Base-by-base conservation (phyloP, 2,888 invertebrate genomes). In the Eubasilissa splendida region DNA sequence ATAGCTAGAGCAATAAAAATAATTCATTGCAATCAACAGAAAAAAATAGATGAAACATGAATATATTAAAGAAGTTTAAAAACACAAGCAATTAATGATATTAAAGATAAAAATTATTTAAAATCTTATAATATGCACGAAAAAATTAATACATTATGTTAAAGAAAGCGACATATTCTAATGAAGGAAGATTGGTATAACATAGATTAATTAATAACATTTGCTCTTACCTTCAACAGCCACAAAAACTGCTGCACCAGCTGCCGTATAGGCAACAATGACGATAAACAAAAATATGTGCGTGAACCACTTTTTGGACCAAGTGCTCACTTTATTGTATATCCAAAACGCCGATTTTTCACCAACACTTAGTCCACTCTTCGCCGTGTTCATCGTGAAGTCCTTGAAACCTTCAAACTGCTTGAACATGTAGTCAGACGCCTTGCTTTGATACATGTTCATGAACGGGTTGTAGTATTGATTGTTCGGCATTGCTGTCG, bases 231-330 rank as follows among this genome's bases (percentile, higher is more conserved):
- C 94, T 91, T 97, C 97, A 66, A 97, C 90, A 76, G 93, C 91
- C 85, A 93, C 91, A 87, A 98, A 97, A 54, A 96, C 88, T 70
- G 93, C 88, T 1, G 96, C 97, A 52, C 98, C 98, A 53, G 95
- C 92, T 81, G 95, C 89, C 85, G 95, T 96, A 87, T 97, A 98
- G 77, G 94, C 87, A 77, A 94, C 89, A 82, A 97, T 92, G 85
- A 97, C 93, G 85, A 95, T 87, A 85, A 95, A 92, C 85, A 97
- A 91, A 87, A 96, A 96, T 82, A 96, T 93, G 88, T 97, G 97
- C 59, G 97, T 97, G 87, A 97, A 96, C 96, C 97, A 97, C 86
- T 92, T 93, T 85, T 93, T 93, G 2, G 96, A 96, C 90, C 94
- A 93, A 78, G 92, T 89, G 86, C 94, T 93, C 83, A 96, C 90